Percentiles rank a stretch among this genome's conserved stretches.
Conservation (phyloP, 2,888 invertebrate genomes). For the Drosophila birchii region DNA sequence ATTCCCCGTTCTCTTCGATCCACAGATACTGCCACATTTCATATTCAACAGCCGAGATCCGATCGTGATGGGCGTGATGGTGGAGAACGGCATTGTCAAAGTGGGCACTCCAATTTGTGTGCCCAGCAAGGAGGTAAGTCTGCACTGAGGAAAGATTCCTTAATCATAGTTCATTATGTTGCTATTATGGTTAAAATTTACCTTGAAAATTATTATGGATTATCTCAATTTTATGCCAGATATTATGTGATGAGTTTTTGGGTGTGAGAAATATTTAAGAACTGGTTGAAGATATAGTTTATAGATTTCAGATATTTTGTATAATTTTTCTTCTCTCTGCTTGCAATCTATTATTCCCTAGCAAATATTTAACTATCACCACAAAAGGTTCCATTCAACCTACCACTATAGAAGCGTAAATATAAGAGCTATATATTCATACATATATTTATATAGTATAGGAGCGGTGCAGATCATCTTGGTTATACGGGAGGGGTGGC, state of each 20-base stretch:
- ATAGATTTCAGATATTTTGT: neutral
- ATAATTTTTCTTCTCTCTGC: neutral
- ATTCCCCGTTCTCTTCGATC: constrained; percentile 16
- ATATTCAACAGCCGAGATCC: constrained; percentile 99
- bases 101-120: constrained; percentile 99
- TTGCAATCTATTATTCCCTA: constrained; percentile 30
- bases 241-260: neutral
- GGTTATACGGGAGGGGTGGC: constrained; percentile 33
- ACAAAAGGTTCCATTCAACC: constrained; percentile 54
- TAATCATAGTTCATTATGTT: neutral
- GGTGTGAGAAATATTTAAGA: neutral
- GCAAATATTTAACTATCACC: constrained; percentile 66
- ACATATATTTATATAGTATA: neutral
- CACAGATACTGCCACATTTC: constrained; percentile 91
- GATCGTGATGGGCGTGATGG: constrained; percentile 97
- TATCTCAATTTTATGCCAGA: neutral
- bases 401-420: neutral
- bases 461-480: constrained; percentile 37
- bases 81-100: constrained; percentile 97
- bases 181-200: neutral
- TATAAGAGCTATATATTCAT: constrained; percentile 1
- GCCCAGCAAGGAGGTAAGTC: constrained; percentile 95
- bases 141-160: constrained; percentile 46
- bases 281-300: neutral
- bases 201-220: neutral